Base-by-base conservation (phyloP, 2,113 vertebrate species). In the Capreolus pygargus region DNA sequence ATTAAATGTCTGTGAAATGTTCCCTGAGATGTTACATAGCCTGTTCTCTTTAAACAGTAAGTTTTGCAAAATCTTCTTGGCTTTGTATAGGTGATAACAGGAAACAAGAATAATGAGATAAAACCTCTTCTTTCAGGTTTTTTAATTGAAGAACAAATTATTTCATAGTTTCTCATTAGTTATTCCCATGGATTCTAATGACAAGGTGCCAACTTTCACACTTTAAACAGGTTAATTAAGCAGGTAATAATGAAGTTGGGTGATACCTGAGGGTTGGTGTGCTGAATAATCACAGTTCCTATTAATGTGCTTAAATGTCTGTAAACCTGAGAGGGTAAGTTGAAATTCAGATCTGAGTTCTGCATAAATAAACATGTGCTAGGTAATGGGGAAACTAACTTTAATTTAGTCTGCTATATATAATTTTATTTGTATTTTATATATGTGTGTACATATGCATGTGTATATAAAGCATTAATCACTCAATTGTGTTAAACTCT, bases 141-240 rank as follows among this genome's bases (percentile, higher is more conserved):
- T 99, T 98, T 98, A 99, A 99, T 98, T 99, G 98, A 99, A 98
- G 98, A 99, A 98, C 98, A 99, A 99, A 99, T 99, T 98, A 99
- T 99, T 99, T 99, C 97, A 96, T 98, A 98, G 98, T 94, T 98
- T 98, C 98, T 99, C 98, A 98, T 99, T 99, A 99, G 98, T 98
- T 99, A 99, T 99, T 98, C 97, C 96, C 97, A 94, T 97, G 98
- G 97, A 98, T 98, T 99, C 98, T 98, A 98, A 98, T 99, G 98
- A 99, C 98, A 99, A 98, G 98, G 99, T 98, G 99, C 97, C 98
- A 99, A 98, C 98, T 98, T 99, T 99, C 99, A 99, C 99, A 99
- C 99, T 98, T 99, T 98, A 99, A 98, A 98, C 98, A 99, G 98
- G 98, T 99, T 99, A 99, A 99, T 99, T 99, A 99, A 98, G 98